Base-by-base conservation (phyloP, 2,797 vertebrate genomes). In the Semotilus atromaculatus region DNA sequence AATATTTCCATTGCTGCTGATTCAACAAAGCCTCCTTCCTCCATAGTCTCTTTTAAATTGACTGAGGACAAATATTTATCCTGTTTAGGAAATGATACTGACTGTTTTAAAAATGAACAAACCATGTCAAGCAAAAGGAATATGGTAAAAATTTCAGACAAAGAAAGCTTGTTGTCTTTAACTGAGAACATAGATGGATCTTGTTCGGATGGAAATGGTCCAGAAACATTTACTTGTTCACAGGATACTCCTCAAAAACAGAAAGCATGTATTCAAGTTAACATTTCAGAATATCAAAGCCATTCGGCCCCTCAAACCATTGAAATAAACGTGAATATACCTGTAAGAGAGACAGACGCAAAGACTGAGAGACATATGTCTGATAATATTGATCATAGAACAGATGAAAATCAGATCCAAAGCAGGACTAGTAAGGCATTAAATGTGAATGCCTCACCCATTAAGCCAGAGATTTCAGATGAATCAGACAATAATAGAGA, bases 1-100 rank as follows among this genome's bases (percentile, higher is more conserved):
- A 82, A 55, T n/a, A 72, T 81, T 88, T 77, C 75, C 58, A 86
- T n/a, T 80, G 29, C 38, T 66, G 53, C 78, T 85, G 81, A 87
- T 82, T 80, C 80, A 73, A 84, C 66, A 80, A 36, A 84, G 43
- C 8, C 76, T 55, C 31, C 31, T 7, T n/a, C 55, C 13, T 71
- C 40, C 58, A 67, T 70, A 13, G 62, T 14, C 68, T 68, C 40
- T 29, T 81, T 55, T 31, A 79, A 83, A 68, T 40, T 83, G 74
- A 75, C 43, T 53, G 81, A 84, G 29, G 62, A 55, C 66, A 78
- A 83, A 85, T 60, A 55, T 85, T 68, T 51, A 48, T 40, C 71
- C 45, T 77, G 58, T 64, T 31, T 78, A 36, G 45, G 34, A 83
- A 78, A 78, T 40, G 40, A 88, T 21, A 64, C 67, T 4, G 82